Base-by-base conservation (phyloP, 2,888 invertebrate genomes). In the Andricus quercusramuli region DNA sequence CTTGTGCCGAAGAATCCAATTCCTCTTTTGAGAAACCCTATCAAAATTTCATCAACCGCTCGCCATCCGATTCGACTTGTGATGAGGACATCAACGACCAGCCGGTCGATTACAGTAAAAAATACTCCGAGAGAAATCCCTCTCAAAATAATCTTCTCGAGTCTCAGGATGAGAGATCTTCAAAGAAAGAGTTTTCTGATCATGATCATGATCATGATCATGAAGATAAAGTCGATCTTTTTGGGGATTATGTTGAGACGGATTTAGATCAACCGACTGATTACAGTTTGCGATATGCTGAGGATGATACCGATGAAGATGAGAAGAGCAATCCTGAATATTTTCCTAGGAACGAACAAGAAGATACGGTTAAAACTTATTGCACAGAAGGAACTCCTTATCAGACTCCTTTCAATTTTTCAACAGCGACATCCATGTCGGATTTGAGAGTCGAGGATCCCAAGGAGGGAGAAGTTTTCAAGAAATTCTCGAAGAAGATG, bases 181-280 rank as follows among this genome's bases (percentile, higher is more conserved):
- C 84, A 17, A 86, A 91, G 20, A 88, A 92, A 77, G 87, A 90
- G 82, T 89, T 88, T 78, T 82, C 87, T 4, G 87, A 90, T 77
- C 87, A 85, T 15, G 86, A 89, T 37, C 37, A 37, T 4, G 87
- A 90, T 77, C 87, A 85, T 15, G 86, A 89, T 37, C 37, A 37
- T 37, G 37, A 89, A 29, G 80, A 87, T 11, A 91, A 92, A 80
- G 88, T 89, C 0, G 89, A 90, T 81, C 81, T 90, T 25, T 93
- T 91, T 80, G 95, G 95, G 2, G 95, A 96, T 91, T 97, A 97
- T 91, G 97, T 97, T 65, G 98, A 98, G 93, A 98, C 97, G 0
- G 98, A 98, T 93, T 93, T 98, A 77, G 98, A 98, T 92, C 98
- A 98, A 91, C 97, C 97, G 0, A 98, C 98, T 0, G 97, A 98